Evolutionary conservation across 2,888 invertebrate genomes (phyloP).

Genomic region (Eurytoma californica): DNA sequence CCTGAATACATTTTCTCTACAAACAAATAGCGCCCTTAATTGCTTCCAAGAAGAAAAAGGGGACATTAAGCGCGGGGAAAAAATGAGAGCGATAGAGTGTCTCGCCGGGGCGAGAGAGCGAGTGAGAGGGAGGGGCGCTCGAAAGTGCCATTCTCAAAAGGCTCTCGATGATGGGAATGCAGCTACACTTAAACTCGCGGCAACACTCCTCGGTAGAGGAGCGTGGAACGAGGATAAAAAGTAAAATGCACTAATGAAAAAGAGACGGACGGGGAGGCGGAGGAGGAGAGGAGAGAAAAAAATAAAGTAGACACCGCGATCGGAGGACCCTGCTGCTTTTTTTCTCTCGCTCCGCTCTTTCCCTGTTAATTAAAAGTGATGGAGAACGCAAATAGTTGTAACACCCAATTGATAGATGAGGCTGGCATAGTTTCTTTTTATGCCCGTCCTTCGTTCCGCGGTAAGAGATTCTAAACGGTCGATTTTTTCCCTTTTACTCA

Average conservation of each 20-base stretch:
- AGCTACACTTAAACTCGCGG: not conserved
- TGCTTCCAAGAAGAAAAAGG: conserved; percentile 25
- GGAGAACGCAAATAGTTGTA: conserved; percentile 34
- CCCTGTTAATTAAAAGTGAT: conserved; percentile 42
- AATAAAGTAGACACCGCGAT: not conserved
- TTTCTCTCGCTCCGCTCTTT: conserved; percentile 24
- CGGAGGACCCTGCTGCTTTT: not conserved
- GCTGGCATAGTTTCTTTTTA: not conserved
- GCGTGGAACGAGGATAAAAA: not conserved
- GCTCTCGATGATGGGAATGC: not conserved
- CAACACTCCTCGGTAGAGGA: not conserved
- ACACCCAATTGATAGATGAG: conserved; percentile 23
- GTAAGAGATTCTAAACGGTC: not conserved
- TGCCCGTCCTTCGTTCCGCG: not conserved
- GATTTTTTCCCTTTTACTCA: not conserved
- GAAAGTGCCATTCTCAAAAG: not conserved
- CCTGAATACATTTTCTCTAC: conserved; percentile 42
- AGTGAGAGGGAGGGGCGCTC: not conserved
- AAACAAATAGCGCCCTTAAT: conserved; percentile 46
- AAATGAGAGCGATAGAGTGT: not conserved
- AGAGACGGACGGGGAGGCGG: not conserved
- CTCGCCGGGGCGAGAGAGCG: not conserved
- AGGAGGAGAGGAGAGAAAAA: not conserved
- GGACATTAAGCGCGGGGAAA: conserved; percentile 25
- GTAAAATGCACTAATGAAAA: conserved; percentile 3